These are phyloP conservation scores for Orthonevra nobilis DNA, from an alignment of 2,888 invertebrate genomes.

Conservation along the genomic window DNA sequence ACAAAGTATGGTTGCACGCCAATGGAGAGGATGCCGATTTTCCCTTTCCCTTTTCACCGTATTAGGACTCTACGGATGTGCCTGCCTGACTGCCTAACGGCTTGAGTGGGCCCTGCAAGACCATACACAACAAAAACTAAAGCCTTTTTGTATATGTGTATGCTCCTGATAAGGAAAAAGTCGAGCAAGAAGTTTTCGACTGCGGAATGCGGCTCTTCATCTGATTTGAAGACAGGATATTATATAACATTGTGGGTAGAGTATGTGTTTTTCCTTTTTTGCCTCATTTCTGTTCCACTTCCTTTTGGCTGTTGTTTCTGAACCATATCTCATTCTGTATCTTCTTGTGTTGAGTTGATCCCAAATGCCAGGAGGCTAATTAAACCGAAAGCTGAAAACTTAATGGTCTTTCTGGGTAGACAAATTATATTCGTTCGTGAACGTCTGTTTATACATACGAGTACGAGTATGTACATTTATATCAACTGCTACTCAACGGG, in stretches of 20 bases:
- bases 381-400: conserved; percentile 68
- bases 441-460: too few relatives aligned
- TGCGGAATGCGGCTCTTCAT: conserved; percentile 47
- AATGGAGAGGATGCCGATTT: conserved; percentile 49
- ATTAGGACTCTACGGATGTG: too few relatives aligned
- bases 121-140: background rate
- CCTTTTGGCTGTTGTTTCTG: conserved; percentile 10
- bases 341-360: conserved; percentile 52
- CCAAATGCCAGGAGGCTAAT: conserved; percentile 69
- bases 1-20: conserved; percentile 46
- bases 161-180: conserved; percentile 30
- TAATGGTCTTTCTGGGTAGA: conserved; percentile 64
- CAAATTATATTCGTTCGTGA: conserved; percentile 55
- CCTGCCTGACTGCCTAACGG: too few relatives aligned
- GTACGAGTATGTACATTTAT: conserved; percentile 6
- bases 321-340: conserved; percentile 23
- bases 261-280: conserved; percentile 6
- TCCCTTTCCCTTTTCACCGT: conserved; percentile 47
- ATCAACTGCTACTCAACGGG: too few relatives aligned
- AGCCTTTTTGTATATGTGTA: background rate
- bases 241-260: conserved; percentile 45
- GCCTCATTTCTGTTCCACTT: background rate
- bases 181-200: conserved; percentile 40
- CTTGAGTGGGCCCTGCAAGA: conserved; percentile 13
- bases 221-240: conserved; percentile 57